A percentile compares a stretch with the other conserved stretches of the same genome.
These are phyloP conservation scores for Aphrophora alni DNA, from an alignment of 2,888 invertebrate genomes.

Conservation along the genomic window DNA sequence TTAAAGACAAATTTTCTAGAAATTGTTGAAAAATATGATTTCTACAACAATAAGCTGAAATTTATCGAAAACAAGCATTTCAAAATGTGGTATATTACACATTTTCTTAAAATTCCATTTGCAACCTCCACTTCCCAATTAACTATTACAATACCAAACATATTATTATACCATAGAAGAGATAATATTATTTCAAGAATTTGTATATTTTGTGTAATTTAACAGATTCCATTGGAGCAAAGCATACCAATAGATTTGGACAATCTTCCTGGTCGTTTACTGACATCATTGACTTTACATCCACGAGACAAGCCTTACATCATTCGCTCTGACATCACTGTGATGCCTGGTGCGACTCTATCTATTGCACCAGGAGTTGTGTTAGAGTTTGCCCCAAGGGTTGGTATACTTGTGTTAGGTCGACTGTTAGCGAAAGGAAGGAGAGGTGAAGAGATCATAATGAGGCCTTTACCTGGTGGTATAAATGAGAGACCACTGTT, in stretches of 20 bases:
- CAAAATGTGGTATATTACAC: too few relatives aligned
- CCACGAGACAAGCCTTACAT: conserved; percentile 74
- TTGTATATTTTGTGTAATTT: too few relatives aligned
- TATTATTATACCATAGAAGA: too few relatives aligned
- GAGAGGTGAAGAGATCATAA: conserved; percentile 75
- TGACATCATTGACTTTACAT: conserved; percentile 69
- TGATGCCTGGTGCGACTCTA: conserved; percentile 92
- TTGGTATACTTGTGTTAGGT: conserved; percentile 94
- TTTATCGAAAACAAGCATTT: too few relatives aligned
- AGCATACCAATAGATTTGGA: conserved; percentile 66
- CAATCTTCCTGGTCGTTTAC: conserved; percentile 78
- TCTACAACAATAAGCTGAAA: too few relatives aligned
- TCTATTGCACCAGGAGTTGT: conserved; percentile 88
- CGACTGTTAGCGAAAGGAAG: conserved; percentile 82
- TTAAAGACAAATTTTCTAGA: too few relatives aligned
- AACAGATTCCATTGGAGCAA: conserved; percentile 64
- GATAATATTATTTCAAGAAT: too few relatives aligned
- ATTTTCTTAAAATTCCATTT: too few relatives aligned
- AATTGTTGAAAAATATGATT: too few relatives aligned
- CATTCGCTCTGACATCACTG: conserved; percentile 88
- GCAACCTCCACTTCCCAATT: too few relatives aligned
- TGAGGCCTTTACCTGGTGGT: conserved; percentile 65
- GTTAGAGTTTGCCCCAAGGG: conserved; percentile 93
- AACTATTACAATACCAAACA: too few relatives aligned
- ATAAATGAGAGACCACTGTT: conserved; percentile 1